Percentiles rank a stretch among this genome's conserved stretches.
These are phyloP conservation scores for Mus spretus DNA, from an alignment of 2,797 vertebrate genomes.

Conservation along the genomic window DNA sequence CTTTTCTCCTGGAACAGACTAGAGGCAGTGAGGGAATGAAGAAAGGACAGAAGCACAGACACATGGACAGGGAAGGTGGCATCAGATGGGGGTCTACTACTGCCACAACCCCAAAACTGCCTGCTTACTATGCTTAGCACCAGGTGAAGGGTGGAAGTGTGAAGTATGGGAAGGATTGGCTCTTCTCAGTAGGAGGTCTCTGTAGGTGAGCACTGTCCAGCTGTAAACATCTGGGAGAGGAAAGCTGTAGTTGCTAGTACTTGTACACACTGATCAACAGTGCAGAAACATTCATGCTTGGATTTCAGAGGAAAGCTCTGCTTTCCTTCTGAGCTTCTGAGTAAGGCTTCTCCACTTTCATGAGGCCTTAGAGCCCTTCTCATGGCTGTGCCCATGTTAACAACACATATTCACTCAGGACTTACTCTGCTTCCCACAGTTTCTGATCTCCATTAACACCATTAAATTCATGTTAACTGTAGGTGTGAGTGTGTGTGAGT, in stretches of 20 bases:
- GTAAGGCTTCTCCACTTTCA: not conserved
- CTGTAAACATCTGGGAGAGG: not conserved
- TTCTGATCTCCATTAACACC: conserved; percentile 1
- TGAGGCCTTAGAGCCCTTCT: not conserved
- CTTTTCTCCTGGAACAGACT: not conserved
- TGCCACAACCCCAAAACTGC: not conserved
- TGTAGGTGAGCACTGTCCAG: not conserved
- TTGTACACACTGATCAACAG: not conserved
- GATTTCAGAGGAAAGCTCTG: not conserved
- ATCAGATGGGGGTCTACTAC: not conserved
- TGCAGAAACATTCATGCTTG: not conserved
- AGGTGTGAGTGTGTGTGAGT: not conserved
- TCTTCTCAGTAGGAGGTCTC: not conserved
- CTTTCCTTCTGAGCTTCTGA: not conserved
- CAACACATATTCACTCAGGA: not conserved
- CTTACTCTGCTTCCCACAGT: not conserved
- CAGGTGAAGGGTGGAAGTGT: not conserved
- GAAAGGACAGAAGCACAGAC: not conserved
- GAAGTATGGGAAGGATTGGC: not conserved
- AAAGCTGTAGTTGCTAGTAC: not conserved
- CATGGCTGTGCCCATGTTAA: not conserved
- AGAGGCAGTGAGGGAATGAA: too few species aligned
- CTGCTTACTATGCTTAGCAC: not conserved
- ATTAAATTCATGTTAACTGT: conserved; percentile 38
- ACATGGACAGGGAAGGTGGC: not conserved